Conservation (phyloP, 2,797 vertebrate species). For the Eulemur coronatus region DNA sequence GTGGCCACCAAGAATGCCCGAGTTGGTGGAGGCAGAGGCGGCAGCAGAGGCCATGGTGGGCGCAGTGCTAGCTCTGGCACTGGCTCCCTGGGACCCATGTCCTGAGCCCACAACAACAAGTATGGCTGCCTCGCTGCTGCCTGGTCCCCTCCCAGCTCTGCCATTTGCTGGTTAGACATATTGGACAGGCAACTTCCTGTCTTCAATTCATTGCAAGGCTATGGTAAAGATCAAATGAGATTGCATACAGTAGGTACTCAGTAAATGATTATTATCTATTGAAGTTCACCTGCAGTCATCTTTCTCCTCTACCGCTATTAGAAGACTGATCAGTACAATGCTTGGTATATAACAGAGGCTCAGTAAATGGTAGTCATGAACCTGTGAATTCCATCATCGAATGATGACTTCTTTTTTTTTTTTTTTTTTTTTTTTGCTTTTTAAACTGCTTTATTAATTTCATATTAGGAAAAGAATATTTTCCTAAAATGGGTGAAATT, state of each 20-base stretch:
- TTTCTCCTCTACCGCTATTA: neutral
- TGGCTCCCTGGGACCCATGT: too few species aligned
- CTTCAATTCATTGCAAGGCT: neutral
- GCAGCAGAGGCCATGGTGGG: too few species aligned
- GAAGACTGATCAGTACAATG: neutral
- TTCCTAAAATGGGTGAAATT: neutral
- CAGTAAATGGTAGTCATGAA: neutral
- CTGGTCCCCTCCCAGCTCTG: neutral
- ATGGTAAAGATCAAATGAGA: neutral
- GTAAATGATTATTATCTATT: neutral
- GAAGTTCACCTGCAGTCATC: neutral
- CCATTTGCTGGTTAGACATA: neutral
- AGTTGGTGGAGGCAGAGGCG: too few species aligned
- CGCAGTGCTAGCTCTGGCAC: too few species aligned
- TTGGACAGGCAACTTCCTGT: neutral
- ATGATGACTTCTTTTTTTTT: too few species aligned
- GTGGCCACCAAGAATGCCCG: too few species aligned
- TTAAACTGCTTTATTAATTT: constrained; percentile 64
- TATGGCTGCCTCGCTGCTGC: too few species aligned
- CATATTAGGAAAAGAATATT: constrained; percentile 41
- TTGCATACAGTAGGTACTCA: neutral
- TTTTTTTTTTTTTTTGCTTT: too few species aligned
- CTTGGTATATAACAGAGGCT: neutral
- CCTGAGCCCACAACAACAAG: too few species aligned
- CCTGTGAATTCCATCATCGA: neutral